Conservation (phyloP, 2,113 vertebrate species). For the Eulacestoma nigropectus region DNA sequence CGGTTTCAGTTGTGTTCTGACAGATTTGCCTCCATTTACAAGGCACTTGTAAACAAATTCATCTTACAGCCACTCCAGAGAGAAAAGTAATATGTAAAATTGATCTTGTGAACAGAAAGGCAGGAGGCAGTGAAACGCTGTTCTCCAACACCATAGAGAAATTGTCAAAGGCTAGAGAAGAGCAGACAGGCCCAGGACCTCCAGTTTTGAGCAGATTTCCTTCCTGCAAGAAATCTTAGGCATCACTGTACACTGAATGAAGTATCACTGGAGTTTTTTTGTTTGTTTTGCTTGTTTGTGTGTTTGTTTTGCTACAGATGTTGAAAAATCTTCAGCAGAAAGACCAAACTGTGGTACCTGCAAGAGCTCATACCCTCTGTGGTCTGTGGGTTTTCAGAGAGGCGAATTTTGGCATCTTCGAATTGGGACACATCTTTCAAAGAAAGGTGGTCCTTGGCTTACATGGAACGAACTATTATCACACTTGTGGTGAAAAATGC, state of each 20-base stretch:
- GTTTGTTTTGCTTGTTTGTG: not conserved
- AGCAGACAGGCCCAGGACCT: not conserved
- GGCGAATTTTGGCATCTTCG: not conserved
- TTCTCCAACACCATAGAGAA: not conserved
- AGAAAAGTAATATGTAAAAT: not conserved
- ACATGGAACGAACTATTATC: not conserved
- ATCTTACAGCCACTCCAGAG: not conserved
- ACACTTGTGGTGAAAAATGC: not conserved
- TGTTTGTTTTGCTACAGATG: not conserved
- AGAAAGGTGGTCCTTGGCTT: not conserved
- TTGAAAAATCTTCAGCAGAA: not conserved
- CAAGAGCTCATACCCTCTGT: not conserved
- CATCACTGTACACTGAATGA: not conserved
- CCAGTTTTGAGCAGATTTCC: not conserved
- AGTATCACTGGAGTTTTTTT: not conserved
- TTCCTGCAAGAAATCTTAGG: not conserved
- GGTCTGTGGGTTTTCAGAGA: not conserved
- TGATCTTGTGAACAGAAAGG: not conserved
- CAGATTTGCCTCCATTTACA: not conserved
- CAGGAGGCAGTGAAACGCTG: not conserved
- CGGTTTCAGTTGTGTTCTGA: not conserved
- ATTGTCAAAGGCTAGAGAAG: not conserved
- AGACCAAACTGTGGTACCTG: not conserved
- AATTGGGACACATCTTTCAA: not conserved
- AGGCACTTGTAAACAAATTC: not conserved